A percentile compares a stretch with the other conserved stretches of the same genome.
Evolutionary conservation across 2,888 invertebrate genomes (phyloP).

Genomic region (Ormyrus nitidulus): DNA sequence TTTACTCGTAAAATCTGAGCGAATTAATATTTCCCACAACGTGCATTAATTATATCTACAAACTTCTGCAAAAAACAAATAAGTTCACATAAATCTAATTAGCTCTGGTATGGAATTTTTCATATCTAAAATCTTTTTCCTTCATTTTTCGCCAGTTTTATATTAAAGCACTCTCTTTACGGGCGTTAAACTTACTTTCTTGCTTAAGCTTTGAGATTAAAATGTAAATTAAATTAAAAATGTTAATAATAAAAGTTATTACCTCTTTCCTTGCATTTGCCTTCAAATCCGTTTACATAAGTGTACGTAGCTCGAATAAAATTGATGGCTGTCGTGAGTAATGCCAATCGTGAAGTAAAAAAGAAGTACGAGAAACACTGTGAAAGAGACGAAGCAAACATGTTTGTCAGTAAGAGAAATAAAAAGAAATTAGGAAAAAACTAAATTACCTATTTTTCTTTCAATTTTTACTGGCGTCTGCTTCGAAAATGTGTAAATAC

Average conservation of each 20-base stretch:
- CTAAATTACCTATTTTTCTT: neutral
- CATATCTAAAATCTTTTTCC: too few species aligned
- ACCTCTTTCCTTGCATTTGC: neutral
- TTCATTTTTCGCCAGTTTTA: slow-evolving; percentile 19
- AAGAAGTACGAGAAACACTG: neutral
- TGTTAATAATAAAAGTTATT: slow-evolving; percentile 37
- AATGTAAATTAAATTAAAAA: slow-evolving; percentile 39
- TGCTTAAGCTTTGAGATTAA: slow-evolving; percentile 24
- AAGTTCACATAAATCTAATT: neutral
- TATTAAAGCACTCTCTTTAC: neutral
- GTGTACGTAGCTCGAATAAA: slow-evolving; percentile 33
- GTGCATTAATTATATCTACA: slow-evolving; percentile 42
- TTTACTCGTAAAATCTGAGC: too few species aligned
- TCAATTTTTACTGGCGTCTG: neutral
- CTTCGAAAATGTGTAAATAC: too few species aligned
- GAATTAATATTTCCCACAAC: too few species aligned
- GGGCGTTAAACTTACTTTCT: neutral
- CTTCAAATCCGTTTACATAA: slow-evolving; percentile 39
- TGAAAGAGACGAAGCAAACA: slow-evolving; percentile 8
- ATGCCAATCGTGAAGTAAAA: slow-evolving; percentile 47
- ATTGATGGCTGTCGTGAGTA: slow-evolving; percentile 34
- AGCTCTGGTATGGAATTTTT: neutral
- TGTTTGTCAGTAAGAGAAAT: slow-evolving; percentile 30
- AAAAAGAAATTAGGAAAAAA: neutral
- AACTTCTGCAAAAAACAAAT: neutral